A percentile compares a stretch with the other conserved stretches of the same genome.
phyloP scores from a whole-genome alignment of 2,888 invertebrate genomes.

The Aphelenchoides bicaudatus region DNA sequence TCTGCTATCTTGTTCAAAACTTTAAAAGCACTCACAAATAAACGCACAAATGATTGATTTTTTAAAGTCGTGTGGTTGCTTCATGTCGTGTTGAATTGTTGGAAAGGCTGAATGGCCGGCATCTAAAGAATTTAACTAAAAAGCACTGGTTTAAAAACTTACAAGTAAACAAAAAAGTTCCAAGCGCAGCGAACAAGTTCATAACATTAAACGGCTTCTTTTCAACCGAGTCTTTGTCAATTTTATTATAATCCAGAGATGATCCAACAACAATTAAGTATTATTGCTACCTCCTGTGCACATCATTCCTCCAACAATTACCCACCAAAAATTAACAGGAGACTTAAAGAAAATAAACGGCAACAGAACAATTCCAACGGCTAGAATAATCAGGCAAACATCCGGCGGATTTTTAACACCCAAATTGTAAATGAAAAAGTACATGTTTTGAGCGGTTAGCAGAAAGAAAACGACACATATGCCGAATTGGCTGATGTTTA shows the following conservation, averaged over 20 bases:
- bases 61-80: constrained; percentile 43
- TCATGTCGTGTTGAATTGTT: constrained; percentile 45
- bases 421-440: constrained; percentile 41
- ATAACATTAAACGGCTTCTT: too few relatives aligned
- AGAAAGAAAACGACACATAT: constrained; percentile 49
- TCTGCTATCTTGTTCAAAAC: background rate
- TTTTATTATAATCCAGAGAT: constrained; percentile 21
- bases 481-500: constrained; percentile 53
- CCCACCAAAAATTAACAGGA: constrained; percentile 53
- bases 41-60: constrained; percentile 43
- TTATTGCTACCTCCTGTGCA: too few relatives aligned
- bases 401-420: constrained; percentile 25
- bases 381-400: constrained; percentile 47
- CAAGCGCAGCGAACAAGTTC: constrained; percentile 28
- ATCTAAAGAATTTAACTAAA: too few relatives aligned
- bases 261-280: constrained; percentile 21
- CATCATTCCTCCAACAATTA: constrained; percentile 27
- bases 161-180: constrained; percentile 30
- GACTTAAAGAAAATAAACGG: constrained; percentile 51
- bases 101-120: constrained; percentile 33
- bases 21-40: constrained; percentile 33
- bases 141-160: too few relatives aligned
- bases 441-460: constrained; percentile 52
- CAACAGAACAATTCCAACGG: constrained; percentile 37
- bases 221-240: too few relatives aligned